Evolutionary conservation across 1,140 invertebrate genomes (phyloP).

Genomic region (Pseudomyrmex dendroicus): DNA sequence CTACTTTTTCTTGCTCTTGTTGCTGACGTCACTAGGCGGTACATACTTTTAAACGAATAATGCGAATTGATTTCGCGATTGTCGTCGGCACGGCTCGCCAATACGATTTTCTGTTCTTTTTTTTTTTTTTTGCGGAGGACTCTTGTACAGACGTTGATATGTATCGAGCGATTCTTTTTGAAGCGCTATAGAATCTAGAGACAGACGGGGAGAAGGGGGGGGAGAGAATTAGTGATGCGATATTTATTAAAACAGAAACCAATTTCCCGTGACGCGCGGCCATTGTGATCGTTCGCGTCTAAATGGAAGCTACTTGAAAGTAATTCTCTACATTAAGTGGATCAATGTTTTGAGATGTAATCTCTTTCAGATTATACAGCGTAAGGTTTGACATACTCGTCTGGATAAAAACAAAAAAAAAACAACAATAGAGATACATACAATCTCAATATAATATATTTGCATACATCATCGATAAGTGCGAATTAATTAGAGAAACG

Average conservation of each 20-base stretch:
- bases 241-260: conserved; percentile 50
- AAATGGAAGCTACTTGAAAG: conserved; percentile 34
- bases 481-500: too few relatives aligned
- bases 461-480: too few relatives aligned
- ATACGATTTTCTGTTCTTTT: conserved; percentile 32
- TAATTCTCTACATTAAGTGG: conserved; percentile 9
- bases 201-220: not conserved
- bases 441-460: not conserved
- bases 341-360: not conserved
- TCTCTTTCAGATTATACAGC: too few relatives aligned
- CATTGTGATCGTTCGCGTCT: conserved; percentile 19
- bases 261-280: conserved; percentile 20
- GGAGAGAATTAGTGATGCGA: conserved; percentile 29
- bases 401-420: not conserved
- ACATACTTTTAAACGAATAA: conserved; percentile 79
- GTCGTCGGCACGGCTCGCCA: conserved; percentile 59
- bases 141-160: conserved; percentile 51
- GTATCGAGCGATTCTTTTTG: conserved; percentile 59
- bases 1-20: conserved; percentile 16
- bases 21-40: conserved; percentile 73
- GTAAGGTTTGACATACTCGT: too few relatives aligned
- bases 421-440: not conserved
- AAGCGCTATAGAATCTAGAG: conserved; percentile 48
- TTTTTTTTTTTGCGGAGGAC: not conserved
- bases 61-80: conserved; percentile 79